Evolutionary conservation across 1,140 invertebrate species (phyloP).

Genomic region (Streblospio benedicti): DNA sequence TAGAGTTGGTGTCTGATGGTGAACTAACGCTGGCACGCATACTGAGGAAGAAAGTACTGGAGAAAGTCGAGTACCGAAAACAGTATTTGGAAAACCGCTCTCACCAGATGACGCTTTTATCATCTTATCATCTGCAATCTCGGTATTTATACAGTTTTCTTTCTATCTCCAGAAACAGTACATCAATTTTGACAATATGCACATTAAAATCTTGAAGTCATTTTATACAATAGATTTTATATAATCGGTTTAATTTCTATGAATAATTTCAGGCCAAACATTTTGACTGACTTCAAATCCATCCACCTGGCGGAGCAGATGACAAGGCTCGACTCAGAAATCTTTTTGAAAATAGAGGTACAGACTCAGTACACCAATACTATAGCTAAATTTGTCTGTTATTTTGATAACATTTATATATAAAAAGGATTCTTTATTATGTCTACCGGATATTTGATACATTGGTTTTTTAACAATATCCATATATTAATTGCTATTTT

Average conservation of each 20-base stretch:
- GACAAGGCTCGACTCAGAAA: constrained; percentile 88
- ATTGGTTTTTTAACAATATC: too few species aligned
- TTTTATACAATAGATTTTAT: too few species aligned
- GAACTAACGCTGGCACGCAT: constrained; percentile 82
- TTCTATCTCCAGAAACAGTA: too few species aligned
- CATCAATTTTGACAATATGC: too few species aligned
- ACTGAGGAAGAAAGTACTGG: constrained; percentile 77
- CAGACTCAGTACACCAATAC: too few species aligned
- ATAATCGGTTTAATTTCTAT: too few species aligned
- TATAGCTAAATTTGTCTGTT: constrained; percentile 8
- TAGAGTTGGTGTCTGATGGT: constrained; percentile 71
- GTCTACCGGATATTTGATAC: too few species aligned
- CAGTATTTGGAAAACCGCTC: constrained; percentile 45
- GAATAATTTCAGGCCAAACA: constrained; percentile 42
- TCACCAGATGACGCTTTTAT: constrained; percentile 31
- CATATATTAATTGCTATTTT: too few species aligned
- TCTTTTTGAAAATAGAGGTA: constrained; percentile 94
- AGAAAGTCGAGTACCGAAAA: constrained; percentile 65
- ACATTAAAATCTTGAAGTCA: not conserved
- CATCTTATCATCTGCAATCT: constrained; percentile 27
- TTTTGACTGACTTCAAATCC: constrained; percentile 83
- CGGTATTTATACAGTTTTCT: too few species aligned
- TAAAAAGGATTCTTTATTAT: not conserved
- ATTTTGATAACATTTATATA: constrained; percentile 8
- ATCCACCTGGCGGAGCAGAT: constrained; percentile 92